Evolutionary conservation across 2,888 invertebrate genomes (phyloP).

Genomic region (Homarus gammarus): DNA sequence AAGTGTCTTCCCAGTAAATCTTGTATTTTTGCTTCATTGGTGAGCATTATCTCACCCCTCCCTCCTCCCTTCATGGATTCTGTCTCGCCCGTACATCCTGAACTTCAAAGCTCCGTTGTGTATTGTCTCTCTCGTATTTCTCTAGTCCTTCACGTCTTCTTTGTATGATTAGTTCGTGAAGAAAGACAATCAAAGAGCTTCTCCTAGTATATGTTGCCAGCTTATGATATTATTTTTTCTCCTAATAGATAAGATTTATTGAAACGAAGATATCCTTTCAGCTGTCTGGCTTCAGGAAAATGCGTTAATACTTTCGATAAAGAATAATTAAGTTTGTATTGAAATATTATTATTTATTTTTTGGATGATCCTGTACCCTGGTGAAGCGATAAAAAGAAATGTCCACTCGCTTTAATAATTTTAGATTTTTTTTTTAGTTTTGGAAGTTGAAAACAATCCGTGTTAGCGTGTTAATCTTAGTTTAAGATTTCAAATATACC

Average conservation of each 20-base stretch:
- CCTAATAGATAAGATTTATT: not conserved
- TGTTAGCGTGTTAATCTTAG: not conserved
- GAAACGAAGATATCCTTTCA: not conserved
- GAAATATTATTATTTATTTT: too few relatives aligned
- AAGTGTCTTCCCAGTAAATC: not conserved
- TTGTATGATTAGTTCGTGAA: not conserved
- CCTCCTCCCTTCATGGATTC: not conserved
- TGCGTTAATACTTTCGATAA: too few relatives aligned
- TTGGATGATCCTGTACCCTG: too few relatives aligned
- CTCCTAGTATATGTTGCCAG: not conserved
- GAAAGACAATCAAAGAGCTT: conserved; percentile 31
- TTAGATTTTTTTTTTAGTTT: not conserved
- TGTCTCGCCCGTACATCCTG: not conserved
- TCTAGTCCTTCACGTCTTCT: conserved; percentile 6
- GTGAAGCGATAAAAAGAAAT: too few relatives aligned
- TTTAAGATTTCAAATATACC: conserved; percentile 10
- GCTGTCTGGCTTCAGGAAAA: not conserved
- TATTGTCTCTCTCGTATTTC: not conserved
- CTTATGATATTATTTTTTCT: not conserved
- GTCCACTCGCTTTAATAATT: too few relatives aligned
- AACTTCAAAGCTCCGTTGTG: not conserved
- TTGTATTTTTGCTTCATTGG: too few relatives aligned
- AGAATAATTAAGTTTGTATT: too few relatives aligned
- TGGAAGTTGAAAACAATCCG: not conserved
- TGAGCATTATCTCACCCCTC: too few relatives aligned